phyloP scores from a whole-genome alignment of 2,797 vertebrate species.

The Coranthus polyacanthus region DNA sequence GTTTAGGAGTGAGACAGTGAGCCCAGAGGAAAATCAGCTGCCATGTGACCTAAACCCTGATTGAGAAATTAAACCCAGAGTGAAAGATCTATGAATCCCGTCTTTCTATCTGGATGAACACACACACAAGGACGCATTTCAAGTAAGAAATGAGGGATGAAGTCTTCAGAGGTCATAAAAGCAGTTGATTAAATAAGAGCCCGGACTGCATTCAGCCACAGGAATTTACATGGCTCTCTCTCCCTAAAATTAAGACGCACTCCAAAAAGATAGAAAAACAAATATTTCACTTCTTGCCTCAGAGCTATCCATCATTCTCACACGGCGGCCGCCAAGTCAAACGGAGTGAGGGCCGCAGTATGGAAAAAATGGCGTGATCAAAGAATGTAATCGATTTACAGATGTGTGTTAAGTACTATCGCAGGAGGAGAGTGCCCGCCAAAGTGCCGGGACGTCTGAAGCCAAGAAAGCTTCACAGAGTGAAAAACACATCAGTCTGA shows the following conservation, averaged over 20 bases:
- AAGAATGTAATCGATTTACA: constrained; percentile 70
- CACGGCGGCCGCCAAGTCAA: constrained; percentile 72
- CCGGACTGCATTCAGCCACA: constrained; percentile 57
- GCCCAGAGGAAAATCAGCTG: constrained; percentile 32
- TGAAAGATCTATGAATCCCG: constrained; percentile 52
- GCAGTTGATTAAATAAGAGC: constrained; percentile 63
- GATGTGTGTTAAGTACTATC: constrained; percentile 68
- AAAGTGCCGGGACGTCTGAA: constrained; percentile 14
- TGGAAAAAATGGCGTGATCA: constrained; percentile 57
- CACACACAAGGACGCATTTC: constrained; percentile 43
- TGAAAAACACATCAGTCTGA: constrained; percentile 60
- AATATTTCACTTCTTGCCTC: constrained; percentile 72
- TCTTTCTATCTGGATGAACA: constrained; percentile 16
- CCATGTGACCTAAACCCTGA: constrained; percentile 32
- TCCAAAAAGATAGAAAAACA: constrained; percentile 78
- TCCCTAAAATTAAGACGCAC: constrained; percentile 60
- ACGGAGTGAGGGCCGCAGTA: constrained; percentile 26
- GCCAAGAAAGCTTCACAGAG: constrained; percentile 45
- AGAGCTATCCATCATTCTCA: constrained; percentile 73
- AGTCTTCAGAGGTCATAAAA: constrained; percentile 65
- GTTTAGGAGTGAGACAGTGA: constrained; percentile 42
- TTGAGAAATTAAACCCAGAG: constrained; percentile 37
- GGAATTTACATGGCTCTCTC: constrained; percentile 69
- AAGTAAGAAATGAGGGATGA: constrained; percentile 53
- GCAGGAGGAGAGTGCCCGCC: constrained; percentile 58